phyloP scores from a whole-genome alignment of 2,113 vertebrate genomes.

The Nothobranchius kuhntae region DNA sequence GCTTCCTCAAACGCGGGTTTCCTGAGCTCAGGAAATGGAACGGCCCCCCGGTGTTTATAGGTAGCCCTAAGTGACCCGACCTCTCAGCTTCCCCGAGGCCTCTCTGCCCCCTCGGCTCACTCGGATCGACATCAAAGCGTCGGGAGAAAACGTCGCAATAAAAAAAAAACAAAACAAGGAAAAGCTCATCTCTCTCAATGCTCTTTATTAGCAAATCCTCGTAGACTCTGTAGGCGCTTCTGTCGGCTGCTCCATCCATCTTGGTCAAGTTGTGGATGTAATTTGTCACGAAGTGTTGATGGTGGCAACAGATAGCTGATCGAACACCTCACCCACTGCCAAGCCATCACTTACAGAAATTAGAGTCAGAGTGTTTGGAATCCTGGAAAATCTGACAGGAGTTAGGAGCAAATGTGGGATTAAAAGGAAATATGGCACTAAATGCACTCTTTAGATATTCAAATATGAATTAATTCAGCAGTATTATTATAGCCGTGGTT shows the following conservation, averaged over 20 bases:
- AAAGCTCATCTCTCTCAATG: not conserved
- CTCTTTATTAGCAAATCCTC: slow-evolving; percentile 14
- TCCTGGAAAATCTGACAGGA: slow-evolving; percentile 21
- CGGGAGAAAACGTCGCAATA: slow-evolving; percentile 50
- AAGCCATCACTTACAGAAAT: slow-evolving; percentile 44
- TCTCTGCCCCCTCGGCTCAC: slow-evolving; percentile 28
- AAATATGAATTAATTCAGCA: not conserved
- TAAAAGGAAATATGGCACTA: not conserved
- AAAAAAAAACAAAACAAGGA: not conserved
- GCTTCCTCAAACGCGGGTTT: slow-evolving; percentile 64
- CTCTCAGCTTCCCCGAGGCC: slow-evolving; percentile 42
- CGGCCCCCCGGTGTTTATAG: slow-evolving; percentile 51
- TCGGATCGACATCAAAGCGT: slow-evolving; percentile 58
- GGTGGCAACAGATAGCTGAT: slow-evolving; percentile 55
- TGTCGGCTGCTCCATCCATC: slow-evolving; percentile 54
- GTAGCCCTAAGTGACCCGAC: slow-evolving; percentile 51
- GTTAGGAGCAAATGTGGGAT: not conserved
- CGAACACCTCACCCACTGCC: slow-evolving; percentile 52
- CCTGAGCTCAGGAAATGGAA: slow-evolving; percentile 73
- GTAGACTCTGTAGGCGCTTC: slow-evolving; percentile 16
- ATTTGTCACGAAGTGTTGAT: slow-evolving; percentile 68
- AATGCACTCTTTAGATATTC: not conserved
- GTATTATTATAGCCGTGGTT: not conserved
- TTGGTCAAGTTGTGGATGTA: slow-evolving; percentile 55
- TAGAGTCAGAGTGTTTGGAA: slow-evolving; percentile 24